Conservation (phyloP, 2,113 vertebrate species). For the Sula dactylatra region DNA sequence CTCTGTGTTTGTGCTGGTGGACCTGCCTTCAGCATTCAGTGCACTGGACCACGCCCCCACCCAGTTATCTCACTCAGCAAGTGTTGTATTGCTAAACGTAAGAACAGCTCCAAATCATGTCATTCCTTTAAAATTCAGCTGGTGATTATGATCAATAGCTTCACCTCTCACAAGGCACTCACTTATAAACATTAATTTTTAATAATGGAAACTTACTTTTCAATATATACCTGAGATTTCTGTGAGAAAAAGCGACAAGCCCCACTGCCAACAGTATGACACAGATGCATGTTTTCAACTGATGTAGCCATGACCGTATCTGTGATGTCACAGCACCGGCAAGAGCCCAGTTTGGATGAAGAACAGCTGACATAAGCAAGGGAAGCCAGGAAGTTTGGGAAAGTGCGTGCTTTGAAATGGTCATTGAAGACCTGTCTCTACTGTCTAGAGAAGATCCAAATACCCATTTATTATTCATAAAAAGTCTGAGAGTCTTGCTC, state of each 20-base stretch:
- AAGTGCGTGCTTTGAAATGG: not conserved
- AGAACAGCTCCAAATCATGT: not conserved
- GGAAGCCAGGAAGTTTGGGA: not conserved
- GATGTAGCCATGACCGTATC: not conserved
- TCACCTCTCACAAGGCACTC: not conserved
- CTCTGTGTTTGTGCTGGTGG: not conserved
- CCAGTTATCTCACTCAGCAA: not conserved
- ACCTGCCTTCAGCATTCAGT: not conserved
- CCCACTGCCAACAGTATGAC: not conserved
- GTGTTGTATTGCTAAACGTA: not conserved
- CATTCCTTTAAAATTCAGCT: not conserved
- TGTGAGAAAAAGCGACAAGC: not conserved
- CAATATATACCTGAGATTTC: not conserved
- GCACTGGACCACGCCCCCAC: not conserved
- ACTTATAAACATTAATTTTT: not conserved
- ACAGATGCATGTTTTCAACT: not conserved
- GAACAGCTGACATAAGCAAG: not conserved
- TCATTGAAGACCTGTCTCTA: not conserved
- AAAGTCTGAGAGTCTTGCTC: not conserved
- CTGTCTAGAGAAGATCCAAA: not conserved
- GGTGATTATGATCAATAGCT: not conserved
- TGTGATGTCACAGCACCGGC: not conserved
- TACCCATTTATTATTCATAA: not conserved
- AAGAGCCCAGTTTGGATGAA: not conserved
- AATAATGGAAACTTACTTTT: not conserved